Base-by-base conservation (phyloP, 2,888 invertebrate species). In the Leptinotarsa haldemani region DNA sequence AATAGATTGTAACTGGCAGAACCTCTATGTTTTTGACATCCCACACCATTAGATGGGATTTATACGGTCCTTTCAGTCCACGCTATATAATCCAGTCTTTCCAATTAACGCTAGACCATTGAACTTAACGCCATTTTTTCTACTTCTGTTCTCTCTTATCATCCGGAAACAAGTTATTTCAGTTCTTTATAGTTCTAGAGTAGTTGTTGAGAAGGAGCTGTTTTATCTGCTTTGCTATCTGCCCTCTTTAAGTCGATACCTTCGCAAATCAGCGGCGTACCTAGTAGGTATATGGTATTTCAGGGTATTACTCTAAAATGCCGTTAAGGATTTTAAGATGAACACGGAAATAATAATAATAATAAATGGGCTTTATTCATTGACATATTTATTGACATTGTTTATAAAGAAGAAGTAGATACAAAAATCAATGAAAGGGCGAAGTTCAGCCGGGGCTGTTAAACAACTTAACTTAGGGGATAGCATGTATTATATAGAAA, bases 71-170 rank as follows among this genome's bases (percentile, higher is more conserved):
- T 66, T 66, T 66, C n/a, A 30, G 50, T 66, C 16, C 66, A 66
- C 22, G 66, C 66, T 52, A 66, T 66, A 48, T 66, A 66, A 48
- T 66, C 52, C 66, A 20, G 16, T 52, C 50, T 66, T 66, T 50
- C 30, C 48, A 66, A 66, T 66, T 66, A 47, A 48, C 16, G 30
- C 52, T 66, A 18, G 66, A 52, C 52, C 66, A 66, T 66, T 66
- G 40, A 50, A 50, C 50, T 50, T 52, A 52, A 48, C 66, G 66
- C 66, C 66, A 22, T 66, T 66, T 66, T 64, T 65, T 65, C 65
- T 61, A 61, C 47, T 65, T 47, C 12, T 18, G 16, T 2, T 50
- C 18, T 48, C 3, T 50, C 66, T 66, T 48, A 66, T 66, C 66
- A 66, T 66, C 65, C 20, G 46, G 22, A 65, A 48, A 65, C 65